phyloP scores from a whole-genome alignment of 2,113 vertebrate genomes.

The Pomatostomus ruficeps region DNA sequence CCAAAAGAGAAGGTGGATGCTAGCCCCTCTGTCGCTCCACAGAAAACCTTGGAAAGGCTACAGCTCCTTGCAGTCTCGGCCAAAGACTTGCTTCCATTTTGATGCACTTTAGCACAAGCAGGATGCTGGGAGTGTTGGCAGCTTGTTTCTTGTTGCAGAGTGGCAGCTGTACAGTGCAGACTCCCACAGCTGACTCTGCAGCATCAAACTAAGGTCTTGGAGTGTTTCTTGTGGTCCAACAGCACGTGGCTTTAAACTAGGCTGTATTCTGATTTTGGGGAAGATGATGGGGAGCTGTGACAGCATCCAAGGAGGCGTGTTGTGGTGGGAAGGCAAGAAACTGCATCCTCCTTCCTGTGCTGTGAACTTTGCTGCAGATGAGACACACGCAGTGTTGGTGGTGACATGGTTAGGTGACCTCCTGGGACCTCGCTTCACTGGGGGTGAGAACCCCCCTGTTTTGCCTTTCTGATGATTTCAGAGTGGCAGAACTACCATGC shows the following conservation, averaged over 20 bases:
- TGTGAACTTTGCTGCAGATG: not conserved
- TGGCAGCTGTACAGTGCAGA: not conserved
- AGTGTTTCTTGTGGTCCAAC: not conserved
- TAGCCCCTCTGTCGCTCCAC: not conserved
- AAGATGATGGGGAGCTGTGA: not conserved
- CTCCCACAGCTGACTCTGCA: not conserved
- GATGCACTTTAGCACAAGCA: not conserved
- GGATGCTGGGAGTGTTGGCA: fast-evolving
- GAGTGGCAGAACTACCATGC: no score
- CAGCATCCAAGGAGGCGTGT: not conserved
- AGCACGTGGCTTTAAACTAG: not conserved
- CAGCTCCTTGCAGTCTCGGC: not conserved
- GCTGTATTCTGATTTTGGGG: not conserved
- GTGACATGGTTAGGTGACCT: not conserved
- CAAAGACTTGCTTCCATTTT: not conserved
- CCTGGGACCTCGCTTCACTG: not conserved
- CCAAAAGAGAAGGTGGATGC: not conserved
- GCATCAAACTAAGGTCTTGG: not conserved
- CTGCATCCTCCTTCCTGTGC: not conserved
- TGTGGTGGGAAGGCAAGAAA: not conserved
- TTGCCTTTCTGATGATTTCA: not conserved
- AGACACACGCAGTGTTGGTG: fast-evolving
- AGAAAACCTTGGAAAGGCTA: not conserved
- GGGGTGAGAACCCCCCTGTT: not conserved
- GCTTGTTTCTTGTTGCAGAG: not conserved